phyloP scores from a whole-genome alignment of 1,140 invertebrate species.

The Eufriesea mexicana region DNA sequence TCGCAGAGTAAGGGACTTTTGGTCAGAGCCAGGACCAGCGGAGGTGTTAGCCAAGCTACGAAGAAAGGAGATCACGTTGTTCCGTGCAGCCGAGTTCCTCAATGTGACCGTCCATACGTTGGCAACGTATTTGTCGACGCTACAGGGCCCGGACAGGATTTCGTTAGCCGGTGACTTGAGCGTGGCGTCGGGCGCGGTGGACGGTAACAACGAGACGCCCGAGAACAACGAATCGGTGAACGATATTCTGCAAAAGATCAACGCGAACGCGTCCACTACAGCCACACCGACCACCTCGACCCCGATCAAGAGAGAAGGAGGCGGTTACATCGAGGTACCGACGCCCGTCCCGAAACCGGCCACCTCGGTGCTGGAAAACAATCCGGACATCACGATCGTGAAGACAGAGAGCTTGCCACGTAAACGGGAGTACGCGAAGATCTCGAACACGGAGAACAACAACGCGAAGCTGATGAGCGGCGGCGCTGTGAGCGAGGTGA shows the following conservation, averaged over 20 bases:
- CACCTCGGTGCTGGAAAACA: slow-evolving; percentile 83
- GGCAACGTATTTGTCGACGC: slow-evolving; percentile 86
- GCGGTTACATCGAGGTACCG: slow-evolving; percentile 77
- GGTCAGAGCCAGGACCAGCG: slow-evolving; percentile 88
- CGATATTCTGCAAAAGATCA: slow-evolving; percentile 79
- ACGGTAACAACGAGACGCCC: slow-evolving; percentile 73
- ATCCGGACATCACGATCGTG: slow-evolving; percentile 85
- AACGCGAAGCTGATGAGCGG: slow-evolving; percentile 81
- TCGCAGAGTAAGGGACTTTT: slow-evolving; percentile 88
- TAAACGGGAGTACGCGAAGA: slow-evolving; percentile 80
- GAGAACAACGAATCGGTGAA: slow-evolving; percentile 75
- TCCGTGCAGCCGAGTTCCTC: slow-evolving; percentile 87
- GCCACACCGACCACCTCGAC: slow-evolving; percentile 74
- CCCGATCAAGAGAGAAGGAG: slow-evolving; percentile 80
- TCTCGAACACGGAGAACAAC: slow-evolving; percentile 79
- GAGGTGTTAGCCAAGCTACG: slow-evolving; percentile 88
- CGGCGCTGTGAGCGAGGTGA: slow-evolving; percentile 76
- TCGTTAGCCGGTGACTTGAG: slow-evolving; percentile 78
- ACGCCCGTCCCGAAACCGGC: slow-evolving; percentile 77
- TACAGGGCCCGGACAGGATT: slow-evolving; percentile 82
- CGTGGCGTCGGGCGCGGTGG: slow-evolving; percentile 62
- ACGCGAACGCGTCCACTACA: slow-evolving; percentile 68
- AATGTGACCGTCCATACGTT: slow-evolving; percentile 89
- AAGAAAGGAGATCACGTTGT: slow-evolving; percentile 87
- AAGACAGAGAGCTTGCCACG: slow-evolving; percentile 83